Base-by-base conservation (phyloP, 2,113 vertebrate genomes). In the Phylloscopus trochilus region DNA sequence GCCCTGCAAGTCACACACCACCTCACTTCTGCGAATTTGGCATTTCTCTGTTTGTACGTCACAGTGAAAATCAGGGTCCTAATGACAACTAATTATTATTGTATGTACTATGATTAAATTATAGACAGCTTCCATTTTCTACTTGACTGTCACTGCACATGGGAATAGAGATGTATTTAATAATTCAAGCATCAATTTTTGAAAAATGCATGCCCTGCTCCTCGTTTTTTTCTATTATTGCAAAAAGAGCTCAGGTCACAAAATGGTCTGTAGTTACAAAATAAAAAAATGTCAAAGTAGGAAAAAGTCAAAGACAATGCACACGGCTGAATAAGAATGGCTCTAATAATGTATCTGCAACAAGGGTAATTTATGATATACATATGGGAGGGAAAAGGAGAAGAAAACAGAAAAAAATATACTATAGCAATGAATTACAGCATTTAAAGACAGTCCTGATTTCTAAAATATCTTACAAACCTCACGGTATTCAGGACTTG, bases 51-150 rank as follows among this genome's bases (percentile, higher is more conserved):
- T 86, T 90, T 93, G 53, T 51, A 59, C 27, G 55, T 77, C 43
- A 70, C 33, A 27, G 35, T 51, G 43, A 93, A 94, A 91, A 86
- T 49, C 22, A 35, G 47, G n/a, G 55, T 82, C 62, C 20, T 95
- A 84, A 93, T 91, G 67, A 78, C 56, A 86, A 92, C 47, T 77
- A 91, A 86, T 96, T 93, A 90, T 88, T 96, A 88, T 74, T 92
- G 79, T 96, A 93, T 74, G 92, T 81, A 70, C 43, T 80, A 30
- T 95, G 90, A 90, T 92, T 95, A 83, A 92, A 93, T 88, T 80
- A 96, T 37, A 93, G 85, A 52, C 72, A 77, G 37, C 43, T 95
- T 95, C 79, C 75, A 92, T 92, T 95, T 94, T 95, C 91, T 92
- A 21, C 75, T 91, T 74, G 24, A 55, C 67, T 89, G 31, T 86